Evolutionary conservation across 2,797 vertebrate genomes (phyloP).

Genomic region (Synaphobranchus kaupii): DNA sequence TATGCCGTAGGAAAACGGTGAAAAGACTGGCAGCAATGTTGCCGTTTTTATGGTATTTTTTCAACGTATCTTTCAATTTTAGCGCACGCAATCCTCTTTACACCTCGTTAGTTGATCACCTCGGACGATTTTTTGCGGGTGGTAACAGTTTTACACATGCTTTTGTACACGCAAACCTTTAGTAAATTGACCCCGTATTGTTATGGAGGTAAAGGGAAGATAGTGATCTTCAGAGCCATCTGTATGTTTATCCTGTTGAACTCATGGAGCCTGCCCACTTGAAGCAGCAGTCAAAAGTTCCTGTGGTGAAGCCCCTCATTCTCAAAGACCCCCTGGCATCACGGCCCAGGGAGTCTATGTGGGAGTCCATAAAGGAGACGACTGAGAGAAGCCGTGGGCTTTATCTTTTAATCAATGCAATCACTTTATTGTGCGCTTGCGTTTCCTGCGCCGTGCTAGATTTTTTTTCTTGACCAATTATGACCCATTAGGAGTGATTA

Average conservation of each 20-base stretch:
- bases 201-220: neutral
- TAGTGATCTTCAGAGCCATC: neutral
- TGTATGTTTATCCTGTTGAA: neutral
- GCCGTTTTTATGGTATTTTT: no score
- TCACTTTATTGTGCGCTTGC: neutral
- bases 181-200: no score
- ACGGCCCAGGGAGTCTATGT: neutral
- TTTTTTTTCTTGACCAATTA: neutral
- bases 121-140: no score
- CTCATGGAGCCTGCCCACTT: neutral
- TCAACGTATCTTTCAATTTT: no score
- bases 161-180: no score
- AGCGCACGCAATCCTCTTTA: no score
- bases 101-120: no score
- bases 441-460: neutral
- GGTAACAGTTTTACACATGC: no score
- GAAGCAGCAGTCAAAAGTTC: neutral
- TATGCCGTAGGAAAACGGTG: no score
- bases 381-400: neutral
- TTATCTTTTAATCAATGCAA: neutral
- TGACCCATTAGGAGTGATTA: conserved; percentile 1
- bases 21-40: no score
- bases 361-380: neutral
- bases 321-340: neutral
- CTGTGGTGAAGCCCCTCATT: neutral